Evolutionary conservation across 2,113 vertebrate species (phyloP).

Genomic region (Tympanuchus pallidicinctus): DNA sequence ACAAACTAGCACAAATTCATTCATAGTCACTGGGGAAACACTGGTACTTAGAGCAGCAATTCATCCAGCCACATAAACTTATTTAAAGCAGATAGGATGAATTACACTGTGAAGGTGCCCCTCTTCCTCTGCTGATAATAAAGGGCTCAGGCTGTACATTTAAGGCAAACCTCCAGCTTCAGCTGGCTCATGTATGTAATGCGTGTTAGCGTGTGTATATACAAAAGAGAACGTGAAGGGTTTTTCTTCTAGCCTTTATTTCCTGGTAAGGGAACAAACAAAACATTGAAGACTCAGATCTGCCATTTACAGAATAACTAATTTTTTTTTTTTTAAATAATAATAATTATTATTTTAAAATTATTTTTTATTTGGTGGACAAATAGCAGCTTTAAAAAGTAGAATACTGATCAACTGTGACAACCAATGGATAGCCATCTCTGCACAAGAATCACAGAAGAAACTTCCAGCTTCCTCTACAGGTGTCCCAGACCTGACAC

Average conservation of each 20-base stretch:
- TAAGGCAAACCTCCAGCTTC: not conserved
- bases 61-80: not conserved
- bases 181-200: not conserved
- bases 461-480: not conserved
- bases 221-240: not conserved
- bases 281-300: not conserved
- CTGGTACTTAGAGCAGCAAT: not conserved
- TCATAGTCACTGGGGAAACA: not conserved
- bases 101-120: rapidly evolving
- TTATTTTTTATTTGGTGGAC: not conserved
- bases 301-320: not conserved
- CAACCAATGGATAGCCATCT: not conserved
- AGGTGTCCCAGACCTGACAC: rapidly evolving
- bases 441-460: not conserved
- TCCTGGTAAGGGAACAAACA: not conserved
- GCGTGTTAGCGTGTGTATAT: not conserved
- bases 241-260: not conserved
- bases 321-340: not conserved
- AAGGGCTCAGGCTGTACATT: not conserved
- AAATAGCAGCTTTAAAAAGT: not conserved
- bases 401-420: not conserved
- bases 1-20: not conserved
- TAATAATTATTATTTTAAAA: not conserved
- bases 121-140: not conserved
- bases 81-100: not conserved